Conservation (phyloP, 2,888 invertebrate genomes). For the Acronicta psi region DNA sequence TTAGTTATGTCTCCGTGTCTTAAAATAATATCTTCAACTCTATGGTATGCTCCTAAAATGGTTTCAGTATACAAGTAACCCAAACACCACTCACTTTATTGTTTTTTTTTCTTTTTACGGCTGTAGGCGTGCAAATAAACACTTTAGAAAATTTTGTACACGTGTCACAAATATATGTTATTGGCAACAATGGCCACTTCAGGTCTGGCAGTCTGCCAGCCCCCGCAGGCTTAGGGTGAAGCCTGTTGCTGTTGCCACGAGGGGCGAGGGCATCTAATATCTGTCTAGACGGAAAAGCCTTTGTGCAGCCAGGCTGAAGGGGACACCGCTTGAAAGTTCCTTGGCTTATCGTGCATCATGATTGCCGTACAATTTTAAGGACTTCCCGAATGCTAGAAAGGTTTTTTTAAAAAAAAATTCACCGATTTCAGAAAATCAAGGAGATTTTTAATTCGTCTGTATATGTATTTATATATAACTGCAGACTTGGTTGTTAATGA, state of each 20-base stretch:
- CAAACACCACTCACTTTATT: no score
- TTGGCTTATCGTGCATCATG: conserved; percentile 12
- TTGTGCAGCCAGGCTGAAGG: conserved; percentile 17
- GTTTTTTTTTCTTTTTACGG: no score
- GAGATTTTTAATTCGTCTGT: no score
- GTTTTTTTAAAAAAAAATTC: no score
- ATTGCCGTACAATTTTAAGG: conserved; percentile 2
- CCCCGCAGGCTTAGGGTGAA: conserved; percentile 11
- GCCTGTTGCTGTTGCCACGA: conserved; percentile 39
- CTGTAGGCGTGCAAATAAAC: conserved; percentile 10
- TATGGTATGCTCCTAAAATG: no score
- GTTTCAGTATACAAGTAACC: no score
- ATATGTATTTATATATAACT: no score
- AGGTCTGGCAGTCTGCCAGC: conserved; percentile 42
- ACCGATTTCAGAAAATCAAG: no score
- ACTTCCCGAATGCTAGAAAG: no score
- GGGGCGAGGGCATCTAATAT: conserved; percentile 20
- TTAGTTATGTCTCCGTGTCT: no score
- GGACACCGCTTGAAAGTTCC: conserved; percentile 18
- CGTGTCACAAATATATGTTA: conserved; percentile 40
- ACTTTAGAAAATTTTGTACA: background rate
- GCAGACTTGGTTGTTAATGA: no score
- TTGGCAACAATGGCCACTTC: conserved; percentile 42
- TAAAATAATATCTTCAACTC: no score
- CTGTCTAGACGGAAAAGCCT: conserved; percentile 42